Conservation (phyloP, 2,113 vertebrate genomes). For the Phyllopteryx taeniolatus region DNA sequence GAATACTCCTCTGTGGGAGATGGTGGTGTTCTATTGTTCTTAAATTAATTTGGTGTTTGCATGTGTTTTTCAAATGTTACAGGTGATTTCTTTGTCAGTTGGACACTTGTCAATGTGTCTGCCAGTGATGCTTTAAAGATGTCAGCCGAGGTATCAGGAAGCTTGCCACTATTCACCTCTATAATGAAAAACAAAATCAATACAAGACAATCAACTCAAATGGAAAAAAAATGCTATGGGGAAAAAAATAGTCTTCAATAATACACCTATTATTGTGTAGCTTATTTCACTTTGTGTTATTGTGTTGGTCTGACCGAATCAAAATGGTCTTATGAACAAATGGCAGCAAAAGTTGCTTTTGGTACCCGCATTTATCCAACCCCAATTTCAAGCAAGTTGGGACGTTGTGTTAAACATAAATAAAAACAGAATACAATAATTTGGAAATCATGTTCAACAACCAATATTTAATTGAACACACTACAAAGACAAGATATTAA, state of each 20-base stretch:
- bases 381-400: too few species aligned
- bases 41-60: constrained; percentile 21
- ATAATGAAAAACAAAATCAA: background rate
- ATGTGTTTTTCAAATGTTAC: constrained; percentile 16
- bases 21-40: background rate
- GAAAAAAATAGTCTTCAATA: background rate
- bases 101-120: constrained; percentile 8
- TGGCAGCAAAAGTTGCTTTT: too few species aligned
- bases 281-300: background rate
- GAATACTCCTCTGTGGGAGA: constrained; percentile 1
- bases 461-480: too few species aligned
- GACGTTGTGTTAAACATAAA: too few species aligned
- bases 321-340: too few species aligned
- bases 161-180: background rate
- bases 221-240: background rate
- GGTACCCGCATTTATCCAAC: too few species aligned
- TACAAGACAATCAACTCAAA: background rate
- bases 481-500: too few species aligned
- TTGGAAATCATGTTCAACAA: too few species aligned
- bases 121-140: background rate
- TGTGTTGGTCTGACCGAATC: too few species aligned
- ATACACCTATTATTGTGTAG: background rate
- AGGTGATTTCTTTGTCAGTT: too few species aligned
- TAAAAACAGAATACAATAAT: too few species aligned
- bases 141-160: background rate